Evolutionary conservation across 2,888 invertebrate genomes (phyloP), one percentile per base, ranked within the genome.

Genomic region (Oegoconia quadripuncta): DNA sequence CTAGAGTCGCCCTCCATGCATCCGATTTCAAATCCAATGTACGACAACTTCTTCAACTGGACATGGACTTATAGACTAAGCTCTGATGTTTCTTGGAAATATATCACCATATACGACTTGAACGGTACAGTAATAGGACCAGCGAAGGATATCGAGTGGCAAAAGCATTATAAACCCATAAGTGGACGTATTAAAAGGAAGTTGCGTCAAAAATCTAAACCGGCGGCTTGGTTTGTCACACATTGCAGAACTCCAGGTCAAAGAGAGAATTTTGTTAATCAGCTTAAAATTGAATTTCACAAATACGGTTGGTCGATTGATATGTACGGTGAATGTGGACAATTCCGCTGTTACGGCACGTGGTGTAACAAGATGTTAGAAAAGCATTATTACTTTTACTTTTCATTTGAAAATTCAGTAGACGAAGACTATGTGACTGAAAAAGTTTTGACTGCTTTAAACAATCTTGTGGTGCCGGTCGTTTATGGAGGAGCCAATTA

Each of bases 401-500:
- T 66, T 9, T 49, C 66, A 1, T 54, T 64, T 13, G 66, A 66
- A 36, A 66, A 66, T 33, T 60, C 62, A 0, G 55, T 64, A 16
- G 34, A 49, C 2, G 58, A 57, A 26, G 66, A 66, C 37, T 66
- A 64, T 20, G 61, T 64, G 14, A 62, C 66, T 3, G 66, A 64
- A 41, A 64, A 64, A 35, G 37, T 66, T 22, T 41, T 64, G 23
- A 54, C 46, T 0, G 62, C 79, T n/a, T 55, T 80, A 33, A 82
- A 89, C 53, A 87, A 89, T 64, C 81, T 89, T 50, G 77, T 90
- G 7, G 69, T 91, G 11, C 91, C 91, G 0, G 86, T 91, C 7
- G 91, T 90, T 14, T 90, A 89, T 78, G 91, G 91, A 2, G 89
- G 87, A 5, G 88, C 87, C 30, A 87, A 91, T 65, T 27, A 27